Base-by-base conservation (phyloP, 2,888 invertebrate species). In the Encarsia formosa region DNA sequence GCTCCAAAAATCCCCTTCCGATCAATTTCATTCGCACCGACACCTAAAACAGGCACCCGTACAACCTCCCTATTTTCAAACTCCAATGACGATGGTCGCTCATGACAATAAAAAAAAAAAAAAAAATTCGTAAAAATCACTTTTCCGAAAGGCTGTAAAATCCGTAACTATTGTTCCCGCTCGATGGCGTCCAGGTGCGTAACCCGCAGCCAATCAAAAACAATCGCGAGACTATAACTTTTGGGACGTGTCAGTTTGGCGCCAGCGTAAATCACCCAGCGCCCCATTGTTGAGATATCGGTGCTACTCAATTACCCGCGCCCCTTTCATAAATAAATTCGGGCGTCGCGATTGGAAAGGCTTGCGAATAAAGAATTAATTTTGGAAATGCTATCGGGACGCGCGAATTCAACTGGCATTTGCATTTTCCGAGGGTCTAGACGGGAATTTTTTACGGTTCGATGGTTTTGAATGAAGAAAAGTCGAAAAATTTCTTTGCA, bases 301-400 rank as follows among this genome's bases (percentile, higher is more conserved):
- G 19, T 29, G 34, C 49, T 20, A 49, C 49, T 52, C 47, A 52
- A 52, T 52, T 52, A 47, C 50, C 40, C 20, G n/a, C n/a, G n/a
- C n/a, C n/a, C n/a, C n/a, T n/a, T 18, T 31, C 32, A 52, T 47
- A 47, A 52, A 47, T 47, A 52, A 47, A 52, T 52, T 47, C 45
- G 37, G 23, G 22, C 48, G 48, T 18, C 18, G 26, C 22, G 23
- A 41, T 18, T 32, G 22, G 22, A 22, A 23, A 31, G 24, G 15
- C 19, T n/a, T n/a, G n/a, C 15, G 32, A 43, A 49, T 31, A 15
- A n/a, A 9, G 26, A 50, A 38, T 52, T 47, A 47, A 52, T 47
- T 52, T 47, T 47, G 47, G 47, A 52, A 42, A 42, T 32, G 42
- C 47, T 20, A 24, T 42, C 16, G 51, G 5, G 20, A 15, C 15